A percentile compares a stretch with the other conserved stretches of the same genome.
These are phyloP conservation scores for Scomberomorus guttatus DNA, from an alignment of 2,797 vertebrate species.

Conservation along the genomic window DNA sequence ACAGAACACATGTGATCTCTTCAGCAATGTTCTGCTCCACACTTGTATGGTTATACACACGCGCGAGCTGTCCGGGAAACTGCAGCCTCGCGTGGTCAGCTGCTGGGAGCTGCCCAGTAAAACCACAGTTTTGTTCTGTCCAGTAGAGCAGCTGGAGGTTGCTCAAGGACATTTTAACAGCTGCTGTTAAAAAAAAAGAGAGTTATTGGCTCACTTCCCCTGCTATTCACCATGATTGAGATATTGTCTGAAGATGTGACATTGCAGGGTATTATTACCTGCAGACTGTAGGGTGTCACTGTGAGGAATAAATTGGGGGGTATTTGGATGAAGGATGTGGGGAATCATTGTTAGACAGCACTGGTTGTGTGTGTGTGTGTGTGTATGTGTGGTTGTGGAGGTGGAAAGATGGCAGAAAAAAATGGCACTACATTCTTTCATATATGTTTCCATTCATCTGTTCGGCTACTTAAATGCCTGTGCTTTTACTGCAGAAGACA, in stretches of 20 bases:
- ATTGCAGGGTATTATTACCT: slow-evolving; percentile 47
- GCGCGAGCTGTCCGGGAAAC: slow-evolving; percentile 14
- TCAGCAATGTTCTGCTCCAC: slow-evolving; percentile 46
- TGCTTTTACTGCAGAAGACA: slow-evolving; percentile 21
- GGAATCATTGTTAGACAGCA: slow-evolving; percentile 29
- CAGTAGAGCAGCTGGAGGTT: slow-evolving; percentile 49
- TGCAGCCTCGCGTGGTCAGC: background rate
- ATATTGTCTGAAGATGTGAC: slow-evolving; percentile 52
- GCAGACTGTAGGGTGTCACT: slow-evolving; percentile 46
- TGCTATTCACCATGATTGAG: slow-evolving; percentile 47
- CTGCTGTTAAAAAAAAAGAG: slow-evolving; percentile 33
- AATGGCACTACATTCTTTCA: slow-evolving; percentile 12
- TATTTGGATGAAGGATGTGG: slow-evolving; percentile 52
- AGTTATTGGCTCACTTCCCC: slow-evolving; percentile 29
- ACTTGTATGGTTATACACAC: slow-evolving; percentile 22
- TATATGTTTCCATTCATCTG: slow-evolving; percentile 39
- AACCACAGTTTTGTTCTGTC: slow-evolving; percentile 14
- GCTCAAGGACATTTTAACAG: slow-evolving; percentile 60
- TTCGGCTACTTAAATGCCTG: slow-evolving; percentile 47
- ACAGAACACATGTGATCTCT: slow-evolving; percentile 42
- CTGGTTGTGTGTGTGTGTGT: slow-evolving; percentile 3
- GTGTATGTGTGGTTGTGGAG: slow-evolving; percentile 1
- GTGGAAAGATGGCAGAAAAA: slow-evolving; percentile 1
- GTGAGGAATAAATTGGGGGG: slow-evolving; percentile 44
- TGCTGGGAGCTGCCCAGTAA: slow-evolving; percentile 27